phyloP scores from a whole-genome alignment of 2,888 invertebrate species.

The Mesorhabditis spiculigera region DNA sequence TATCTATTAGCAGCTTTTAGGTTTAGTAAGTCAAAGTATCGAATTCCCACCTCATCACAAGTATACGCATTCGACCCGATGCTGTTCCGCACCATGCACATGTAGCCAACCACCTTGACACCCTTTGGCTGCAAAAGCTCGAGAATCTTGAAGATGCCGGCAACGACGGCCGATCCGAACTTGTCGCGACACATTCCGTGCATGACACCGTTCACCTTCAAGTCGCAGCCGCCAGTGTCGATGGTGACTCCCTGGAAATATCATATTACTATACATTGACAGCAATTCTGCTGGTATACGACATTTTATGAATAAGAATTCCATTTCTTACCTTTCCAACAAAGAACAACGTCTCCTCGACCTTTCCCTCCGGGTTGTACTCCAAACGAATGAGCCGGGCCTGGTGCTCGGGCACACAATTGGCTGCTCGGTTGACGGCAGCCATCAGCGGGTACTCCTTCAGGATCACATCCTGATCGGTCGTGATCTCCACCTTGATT shows the following conservation, averaged over 20 bases:
- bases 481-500: conserved; percentile 57
- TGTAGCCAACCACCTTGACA: conserved; percentile 68
- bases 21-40: conserved; percentile 39
- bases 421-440: conserved; percentile 69
- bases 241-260: conserved; percentile 36
- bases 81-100: conserved; percentile 85
- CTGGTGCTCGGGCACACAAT: conserved; percentile 60
- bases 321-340: conserved; percentile 71
- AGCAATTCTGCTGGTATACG: background rate
- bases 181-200: conserved; percentile 88
- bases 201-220: conserved; percentile 82
- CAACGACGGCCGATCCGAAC: conserved; percentile 87
- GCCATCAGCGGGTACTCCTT: conserved; percentile 74
- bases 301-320: background rate
- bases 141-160: conserved; percentile 79
- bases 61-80: conserved; percentile 69
- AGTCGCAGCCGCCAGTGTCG: conserved; percentile 65
- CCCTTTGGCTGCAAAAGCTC: conserved; percentile 50
- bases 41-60: conserved; percentile 72
- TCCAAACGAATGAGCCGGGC: conserved; percentile 80
- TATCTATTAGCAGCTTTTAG: background rate
- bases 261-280: background rate
- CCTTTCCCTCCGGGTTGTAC: conserved; percentile 67
- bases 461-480: conserved; percentile 63
- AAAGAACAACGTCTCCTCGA: conserved; percentile 73